Evolutionary conservation across 2,797 vertebrate species (phyloP).

Genomic region (Thaleichthys pacificus): DNA sequence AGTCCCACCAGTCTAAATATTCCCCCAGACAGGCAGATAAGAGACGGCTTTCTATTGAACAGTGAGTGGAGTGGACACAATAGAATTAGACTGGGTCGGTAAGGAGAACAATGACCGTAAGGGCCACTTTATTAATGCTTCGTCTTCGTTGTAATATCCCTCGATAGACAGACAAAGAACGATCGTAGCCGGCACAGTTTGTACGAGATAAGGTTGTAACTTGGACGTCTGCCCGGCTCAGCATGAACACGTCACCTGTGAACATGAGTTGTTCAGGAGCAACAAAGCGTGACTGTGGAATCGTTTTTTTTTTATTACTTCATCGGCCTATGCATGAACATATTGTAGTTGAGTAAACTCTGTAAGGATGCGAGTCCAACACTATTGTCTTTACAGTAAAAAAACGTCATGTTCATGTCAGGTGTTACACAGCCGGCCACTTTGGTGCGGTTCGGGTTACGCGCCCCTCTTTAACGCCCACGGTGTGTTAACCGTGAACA

Average conservation of each 20-base stretch:
- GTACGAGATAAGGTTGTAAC: background rate
- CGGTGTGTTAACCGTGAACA: background rate
- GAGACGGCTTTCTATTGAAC: background rate
- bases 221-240: background rate
- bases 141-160: conserved; percentile 1
- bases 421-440: background rate
- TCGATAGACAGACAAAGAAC: background rate
- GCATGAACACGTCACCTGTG: background rate
- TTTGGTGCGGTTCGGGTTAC: background rate
- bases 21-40: conserved; percentile 10
- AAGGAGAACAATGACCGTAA: background rate
- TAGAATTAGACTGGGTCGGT: background rate
- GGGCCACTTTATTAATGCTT: background rate
- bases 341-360: background rate
- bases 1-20: conserved; percentile 1
- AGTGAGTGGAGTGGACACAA: background rate
- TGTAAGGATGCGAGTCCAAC: background rate
- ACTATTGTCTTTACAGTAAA: background rate
- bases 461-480: background rate
- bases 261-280: background rate
- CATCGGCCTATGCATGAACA: background rate
- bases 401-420: background rate
- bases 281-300: background rate
- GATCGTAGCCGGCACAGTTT: background rate
- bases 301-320: no score